phyloP scores from a whole-genome alignment of 2,797 vertebrate species.

The Tauraco hartlaubi region DNA sequence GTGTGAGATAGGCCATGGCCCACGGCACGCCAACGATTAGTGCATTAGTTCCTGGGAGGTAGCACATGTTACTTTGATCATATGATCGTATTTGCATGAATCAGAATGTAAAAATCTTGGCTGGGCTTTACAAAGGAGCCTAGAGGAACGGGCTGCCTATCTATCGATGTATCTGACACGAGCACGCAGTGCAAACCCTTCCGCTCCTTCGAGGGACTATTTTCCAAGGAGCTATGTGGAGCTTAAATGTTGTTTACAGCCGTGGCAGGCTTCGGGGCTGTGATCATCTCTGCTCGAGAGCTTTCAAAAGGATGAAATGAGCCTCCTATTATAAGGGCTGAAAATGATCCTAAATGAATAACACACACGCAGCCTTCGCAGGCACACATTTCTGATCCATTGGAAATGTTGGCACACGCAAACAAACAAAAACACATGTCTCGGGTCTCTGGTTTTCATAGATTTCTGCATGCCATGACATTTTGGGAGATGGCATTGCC shows the following conservation, averaged over 20 bases:
- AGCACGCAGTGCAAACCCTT: constrained; percentile 6
- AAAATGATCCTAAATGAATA: constrained; percentile 73
- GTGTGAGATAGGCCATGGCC: background rate
- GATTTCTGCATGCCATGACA: constrained; percentile 64
- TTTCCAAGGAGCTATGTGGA: background rate
- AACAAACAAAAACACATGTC: constrained; percentile 75
- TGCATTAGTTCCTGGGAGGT: constrained; percentile 58
- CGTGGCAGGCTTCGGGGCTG: constrained; percentile 27
- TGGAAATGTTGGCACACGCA: constrained; percentile 69
- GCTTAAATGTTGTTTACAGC: constrained; percentile 51
- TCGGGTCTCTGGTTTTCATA: constrained; percentile 66
- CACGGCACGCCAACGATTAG: background rate
- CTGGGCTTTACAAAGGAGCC: constrained; percentile 42
- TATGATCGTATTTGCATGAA: constrained; percentile 59
- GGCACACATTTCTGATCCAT: constrained; percentile 60
- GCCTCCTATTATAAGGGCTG: constrained; percentile 43
- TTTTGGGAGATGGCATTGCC: constrained; percentile 46
- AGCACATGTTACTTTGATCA: constrained; percentile 56
- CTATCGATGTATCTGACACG: constrained; percentile 15
- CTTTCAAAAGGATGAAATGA: constrained; percentile 62
- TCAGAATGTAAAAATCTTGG: constrained; percentile 69
- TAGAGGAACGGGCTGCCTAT: constrained; percentile 36
- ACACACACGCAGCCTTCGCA: constrained; percentile 44
- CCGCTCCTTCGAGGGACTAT: background rate
- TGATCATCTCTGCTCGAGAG: constrained; percentile 38